Conservation (phyloP, 2,113 vertebrate species). For the Pagrus major region DNA sequence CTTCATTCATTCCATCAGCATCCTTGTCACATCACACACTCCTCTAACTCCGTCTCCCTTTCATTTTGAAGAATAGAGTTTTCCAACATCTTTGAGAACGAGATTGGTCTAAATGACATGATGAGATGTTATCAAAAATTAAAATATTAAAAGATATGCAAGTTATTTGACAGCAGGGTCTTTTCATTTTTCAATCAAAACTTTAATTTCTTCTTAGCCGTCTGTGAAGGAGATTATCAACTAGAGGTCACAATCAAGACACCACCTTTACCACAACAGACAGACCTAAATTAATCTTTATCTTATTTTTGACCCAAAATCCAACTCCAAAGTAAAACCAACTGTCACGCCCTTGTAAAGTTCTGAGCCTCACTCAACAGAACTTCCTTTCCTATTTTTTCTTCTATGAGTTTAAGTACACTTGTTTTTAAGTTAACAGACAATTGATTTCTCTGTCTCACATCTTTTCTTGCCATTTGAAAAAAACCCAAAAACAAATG, state of each 20-base stretch:
- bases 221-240: no score
- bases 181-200: neutral
- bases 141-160: constrained; percentile 5
- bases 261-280: neutral
- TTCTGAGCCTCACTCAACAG: neutral
- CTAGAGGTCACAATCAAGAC: neutral
- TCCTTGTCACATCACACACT: neutral
- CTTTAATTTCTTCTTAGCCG: neutral
- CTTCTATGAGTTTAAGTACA: neutral
- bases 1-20: neutral
- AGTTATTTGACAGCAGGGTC: neutral
- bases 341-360: neutral
- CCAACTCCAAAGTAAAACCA: neutral
- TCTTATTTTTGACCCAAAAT: neutral
- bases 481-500: neutral
- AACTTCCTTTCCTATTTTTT: no score
- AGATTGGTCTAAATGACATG: neutral
- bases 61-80: neutral
- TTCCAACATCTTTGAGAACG: neutral
- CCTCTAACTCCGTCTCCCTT: neutral
- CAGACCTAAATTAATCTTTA: neutral
- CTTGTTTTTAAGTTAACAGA: neutral
- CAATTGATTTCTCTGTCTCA: neutral
- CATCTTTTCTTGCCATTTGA: neutral
- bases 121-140: neutral